phyloP scores from a whole-genome alignment of 2,888 invertebrate genomes.

The Crioceris asparagi region DNA sequence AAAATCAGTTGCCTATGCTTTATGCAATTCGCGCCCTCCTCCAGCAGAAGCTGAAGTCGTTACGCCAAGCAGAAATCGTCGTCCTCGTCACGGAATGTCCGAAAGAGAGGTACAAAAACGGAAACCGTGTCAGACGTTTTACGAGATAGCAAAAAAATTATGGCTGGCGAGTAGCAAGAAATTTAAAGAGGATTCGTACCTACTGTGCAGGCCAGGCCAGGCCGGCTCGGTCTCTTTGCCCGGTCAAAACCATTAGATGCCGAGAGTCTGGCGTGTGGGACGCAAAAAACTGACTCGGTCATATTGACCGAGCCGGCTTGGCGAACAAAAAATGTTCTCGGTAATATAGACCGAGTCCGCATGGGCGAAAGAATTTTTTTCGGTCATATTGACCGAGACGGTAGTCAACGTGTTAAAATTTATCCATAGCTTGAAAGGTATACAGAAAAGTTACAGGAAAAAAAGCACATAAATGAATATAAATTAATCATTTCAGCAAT shows the following conservation, averaged over 20 bases:
- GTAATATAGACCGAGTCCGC: constrained; percentile 1
- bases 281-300: constrained; percentile 1
- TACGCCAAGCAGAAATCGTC: not conserved
- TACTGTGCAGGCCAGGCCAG: constrained; percentile 5
- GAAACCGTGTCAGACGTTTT: constrained; percentile 2
- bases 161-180: constrained; percentile 3
- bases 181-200: constrained; percentile 3
- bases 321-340: constrained; percentile 1
- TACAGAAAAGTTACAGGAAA: too few relatives aligned
- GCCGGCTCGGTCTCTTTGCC: constrained; percentile 1
- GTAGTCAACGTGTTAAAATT: constrained; percentile 1
- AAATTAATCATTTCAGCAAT: too few relatives aligned
- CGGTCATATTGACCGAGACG: constrained; percentile 3
- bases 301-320: constrained; percentile 2
- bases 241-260: constrained; percentile 1
- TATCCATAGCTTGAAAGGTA: too few relatives aligned
- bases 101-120: not conserved
- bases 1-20: constrained; percentile 2
- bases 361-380: not conserved
- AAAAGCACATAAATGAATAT: too few relatives aligned
- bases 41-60: not conserved
- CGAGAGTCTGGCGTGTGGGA: not conserved
- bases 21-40: constrained; percentile 4
- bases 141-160: constrained; percentile 1
- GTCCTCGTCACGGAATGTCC: not conserved